A percentile compares a stretch with the other conserved stretches of the same genome.
These are phyloP conservation scores for Athrips mouffetella DNA, from an alignment of 2,888 invertebrate genomes.

Conservation along the genomic window DNA sequence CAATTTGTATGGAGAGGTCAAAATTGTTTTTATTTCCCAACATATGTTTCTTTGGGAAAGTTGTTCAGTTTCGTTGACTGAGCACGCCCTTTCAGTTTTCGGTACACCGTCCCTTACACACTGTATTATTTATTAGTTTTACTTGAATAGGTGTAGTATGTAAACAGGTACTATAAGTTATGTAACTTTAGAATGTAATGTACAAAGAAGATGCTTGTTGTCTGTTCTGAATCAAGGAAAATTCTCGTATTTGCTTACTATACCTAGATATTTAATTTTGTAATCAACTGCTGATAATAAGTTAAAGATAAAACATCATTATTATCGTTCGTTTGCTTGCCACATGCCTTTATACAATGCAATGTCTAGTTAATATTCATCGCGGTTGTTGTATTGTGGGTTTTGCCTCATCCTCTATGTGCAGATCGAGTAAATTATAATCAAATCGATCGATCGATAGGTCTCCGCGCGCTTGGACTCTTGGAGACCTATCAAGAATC, in stretches of 20 bases:
- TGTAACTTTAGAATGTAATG: too few species aligned
- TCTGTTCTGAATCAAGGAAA: background rate
- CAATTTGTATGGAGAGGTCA: too few species aligned
- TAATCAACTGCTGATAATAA: background rate
- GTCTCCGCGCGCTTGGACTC: too few species aligned
- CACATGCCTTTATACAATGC: constrained; percentile 1
- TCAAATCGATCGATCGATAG: too few species aligned
- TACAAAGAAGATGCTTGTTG: background rate
- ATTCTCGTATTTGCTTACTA: background rate
- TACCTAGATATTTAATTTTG: constrained; percentile 3
- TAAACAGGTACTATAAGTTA: too few species aligned
- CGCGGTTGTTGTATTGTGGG: background rate
- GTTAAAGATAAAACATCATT: background rate
- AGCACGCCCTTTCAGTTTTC: too few species aligned
- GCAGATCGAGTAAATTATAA: background rate
- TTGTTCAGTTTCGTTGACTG: too few species aligned
- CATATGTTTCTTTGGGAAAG: too few species aligned
- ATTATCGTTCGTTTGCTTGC: constrained; percentile 1
- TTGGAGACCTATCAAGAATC: background rate
- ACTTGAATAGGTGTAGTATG: too few species aligned
- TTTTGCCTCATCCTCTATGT: background rate
- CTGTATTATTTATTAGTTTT: too few species aligned
- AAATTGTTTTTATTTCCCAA: too few species aligned
- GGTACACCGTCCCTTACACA: too few species aligned
- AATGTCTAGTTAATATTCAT: background rate